Evolutionary conservation across 1,140 invertebrate genomes (phyloP).

Genomic region (Tetranychus urticae): DNA sequence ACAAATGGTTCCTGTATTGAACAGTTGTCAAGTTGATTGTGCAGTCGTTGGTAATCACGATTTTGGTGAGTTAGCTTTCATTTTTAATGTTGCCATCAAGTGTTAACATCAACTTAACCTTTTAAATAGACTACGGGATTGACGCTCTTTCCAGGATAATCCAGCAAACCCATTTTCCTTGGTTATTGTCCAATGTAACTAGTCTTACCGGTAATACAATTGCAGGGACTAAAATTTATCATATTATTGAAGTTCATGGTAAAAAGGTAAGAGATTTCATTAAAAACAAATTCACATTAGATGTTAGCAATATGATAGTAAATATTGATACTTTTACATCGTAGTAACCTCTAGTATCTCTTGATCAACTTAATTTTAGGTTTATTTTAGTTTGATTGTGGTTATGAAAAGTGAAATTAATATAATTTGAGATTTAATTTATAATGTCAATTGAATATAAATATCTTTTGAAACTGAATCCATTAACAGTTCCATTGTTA

Average conservation of each 20-base stretch:
- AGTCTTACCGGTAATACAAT: slow-evolving; percentile 58
- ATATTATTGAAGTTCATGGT: slow-evolving; percentile 49
- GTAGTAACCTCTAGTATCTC: no score
- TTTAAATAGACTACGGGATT: slow-evolving; percentile 52
- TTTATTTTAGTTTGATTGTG: no score
- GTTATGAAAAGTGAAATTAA: no score
- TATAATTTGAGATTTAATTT: no score
- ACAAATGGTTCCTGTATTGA: slow-evolving; percentile 75
- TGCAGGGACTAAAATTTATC: slow-evolving; percentile 52
- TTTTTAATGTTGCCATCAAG: not conserved
- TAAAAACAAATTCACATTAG: not conserved
- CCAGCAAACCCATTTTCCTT: slow-evolving; percentile 54
- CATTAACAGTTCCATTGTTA: no score
- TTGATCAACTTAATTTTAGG: no score
- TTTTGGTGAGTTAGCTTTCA: slow-evolving; percentile 41
- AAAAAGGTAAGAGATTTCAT: slow-evolving; percentile 36
- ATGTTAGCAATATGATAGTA: no score
- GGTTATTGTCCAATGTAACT: slow-evolving; percentile 73
- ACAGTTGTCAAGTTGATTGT: slow-evolving; percentile 50
- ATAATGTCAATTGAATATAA: no score
- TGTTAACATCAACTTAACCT: not conserved
- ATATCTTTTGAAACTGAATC: no score
- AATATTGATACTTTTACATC: no score
- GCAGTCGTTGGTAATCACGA: slow-evolving; percentile 80
- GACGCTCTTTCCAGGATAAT: slow-evolving; percentile 50